Evolutionary conservation across 2,797 vertebrate genomes (phyloP).

Genomic region (Siniperca obscura): DNA sequence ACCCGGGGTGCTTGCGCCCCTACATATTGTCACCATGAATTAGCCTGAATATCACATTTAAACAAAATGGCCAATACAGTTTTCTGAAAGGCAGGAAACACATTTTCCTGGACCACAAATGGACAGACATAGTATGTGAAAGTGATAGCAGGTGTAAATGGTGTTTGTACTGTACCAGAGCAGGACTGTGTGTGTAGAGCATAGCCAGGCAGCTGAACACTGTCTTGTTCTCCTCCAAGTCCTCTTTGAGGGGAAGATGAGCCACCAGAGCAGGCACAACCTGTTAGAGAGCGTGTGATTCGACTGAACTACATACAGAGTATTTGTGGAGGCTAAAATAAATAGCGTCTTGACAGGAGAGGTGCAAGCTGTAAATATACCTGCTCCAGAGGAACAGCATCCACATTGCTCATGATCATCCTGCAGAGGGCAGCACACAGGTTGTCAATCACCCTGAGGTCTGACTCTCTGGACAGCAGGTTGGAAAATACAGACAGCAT

Average conservation of each 20-base stretch:
- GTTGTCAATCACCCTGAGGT: slow-evolving; percentile 90
- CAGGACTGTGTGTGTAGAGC: slow-evolving; percentile 84
- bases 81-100: neutral
- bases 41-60: neutral
- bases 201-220: slow-evolving; percentile 88
- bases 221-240: slow-evolving; percentile 91
- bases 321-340: neutral
- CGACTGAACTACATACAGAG: neutral
- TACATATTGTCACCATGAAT: neutral
- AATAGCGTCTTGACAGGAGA: neutral
- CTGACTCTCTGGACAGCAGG: slow-evolving; percentile 86
- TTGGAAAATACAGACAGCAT: slow-evolving; percentile 90
- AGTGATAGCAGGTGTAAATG: neutral
- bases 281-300: slow-evolving; percentile 69
- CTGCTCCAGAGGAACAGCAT: slow-evolving; percentile 88
- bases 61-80: neutral
- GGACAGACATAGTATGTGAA: neutral
- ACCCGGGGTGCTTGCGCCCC: neutral
- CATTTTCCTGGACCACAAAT: neutral
- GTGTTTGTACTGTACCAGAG: slow-evolving; percentile 67
- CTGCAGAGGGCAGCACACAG: slow-evolving; percentile 92
- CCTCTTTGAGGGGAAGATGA: slow-evolving; percentile 89
- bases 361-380: slow-evolving; percentile 63
- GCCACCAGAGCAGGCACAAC: slow-evolving; percentile 88
- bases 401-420: slow-evolving; percentile 87